These are phyloP conservation scores for Oxyura jamaicensis DNA, from an alignment of 2,113 vertebrate species.

Conservation along the genomic window DNA sequence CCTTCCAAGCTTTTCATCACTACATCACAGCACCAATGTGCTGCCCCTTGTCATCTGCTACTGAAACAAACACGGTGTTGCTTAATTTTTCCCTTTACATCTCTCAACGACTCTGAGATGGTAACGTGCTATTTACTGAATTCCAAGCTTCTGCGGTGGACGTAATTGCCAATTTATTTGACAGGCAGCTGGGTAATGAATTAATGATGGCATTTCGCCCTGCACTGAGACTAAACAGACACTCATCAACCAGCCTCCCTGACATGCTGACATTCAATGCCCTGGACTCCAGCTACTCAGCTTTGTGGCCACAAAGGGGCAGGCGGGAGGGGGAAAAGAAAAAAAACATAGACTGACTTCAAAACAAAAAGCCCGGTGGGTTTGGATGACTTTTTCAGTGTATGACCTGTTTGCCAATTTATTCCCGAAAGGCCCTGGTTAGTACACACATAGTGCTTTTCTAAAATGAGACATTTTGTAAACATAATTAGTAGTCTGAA, in stretches of 20 bases:
- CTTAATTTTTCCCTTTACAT: constrained; percentile 82
- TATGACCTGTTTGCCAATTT: constrained; percentile 90
- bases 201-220: constrained; percentile 99
- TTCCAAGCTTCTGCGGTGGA: constrained; percentile 86
- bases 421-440: constrained; percentile 79
- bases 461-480: constrained; percentile 90
- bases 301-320: constrained; percentile 73
- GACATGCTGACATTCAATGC: constrained; percentile 89
- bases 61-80: constrained; percentile 77
- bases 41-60: constrained; percentile 86
- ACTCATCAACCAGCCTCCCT: constrained; percentile 86
- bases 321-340: constrained; percentile 70
- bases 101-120: constrained; percentile 86
- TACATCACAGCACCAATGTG: constrained; percentile 76
- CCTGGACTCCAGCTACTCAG: constrained; percentile 83
- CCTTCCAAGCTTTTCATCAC: constrained; percentile 84
- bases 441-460: constrained; percentile 78
- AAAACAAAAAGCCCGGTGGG: constrained; percentile 83
- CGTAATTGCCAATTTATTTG: constrained; percentile 99
- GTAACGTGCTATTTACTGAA: constrained; percentile 97
- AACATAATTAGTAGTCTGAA: constrained; percentile 91
- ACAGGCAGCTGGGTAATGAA: constrained; percentile 99
- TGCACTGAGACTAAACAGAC: constrained; percentile 94
- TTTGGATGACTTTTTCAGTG: constrained; percentile 86
- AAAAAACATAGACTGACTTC: constrained; percentile 69